Evolutionary conservation across 2,888 invertebrate species (phyloP).

Genomic region (Cosmia pyralina): DNA sequence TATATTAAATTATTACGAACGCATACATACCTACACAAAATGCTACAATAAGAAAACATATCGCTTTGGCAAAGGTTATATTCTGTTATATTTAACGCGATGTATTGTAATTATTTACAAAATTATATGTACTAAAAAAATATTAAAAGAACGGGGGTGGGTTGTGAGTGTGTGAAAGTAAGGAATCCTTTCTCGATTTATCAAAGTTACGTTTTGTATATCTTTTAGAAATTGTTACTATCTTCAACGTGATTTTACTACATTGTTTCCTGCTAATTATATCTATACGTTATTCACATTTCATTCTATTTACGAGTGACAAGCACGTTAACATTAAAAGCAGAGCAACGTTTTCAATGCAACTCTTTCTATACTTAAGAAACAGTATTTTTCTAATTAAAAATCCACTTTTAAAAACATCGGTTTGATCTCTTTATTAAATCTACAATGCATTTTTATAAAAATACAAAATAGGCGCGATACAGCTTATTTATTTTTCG

Average conservation of each 20-base stretch:
- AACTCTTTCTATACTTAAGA: slow-evolving; percentile 80
- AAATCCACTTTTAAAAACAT: slow-evolving; percentile 69
- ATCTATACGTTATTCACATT: slow-evolving; percentile 64
- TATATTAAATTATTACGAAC: slow-evolving; percentile 75
- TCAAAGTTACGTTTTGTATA: slow-evolving; percentile 70
- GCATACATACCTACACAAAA: slow-evolving; percentile 83
- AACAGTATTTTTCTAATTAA: slow-evolving; percentile 86
- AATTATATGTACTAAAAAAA: slow-evolving; percentile 57
- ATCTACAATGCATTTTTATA: slow-evolving; percentile 77
- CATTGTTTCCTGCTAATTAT: slow-evolving; percentile 55
- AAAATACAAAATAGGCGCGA: slow-evolving; percentile 72
- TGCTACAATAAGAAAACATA: slow-evolving; percentile 89
- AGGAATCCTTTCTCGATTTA: slow-evolving; percentile 68
- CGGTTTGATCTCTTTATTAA: slow-evolving; percentile 73
- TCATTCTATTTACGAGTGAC: slow-evolving; percentile 69
- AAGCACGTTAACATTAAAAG: slow-evolving; percentile 66
- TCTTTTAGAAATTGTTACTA: slow-evolving; percentile 69
- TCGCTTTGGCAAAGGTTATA: slow-evolving; percentile 86
- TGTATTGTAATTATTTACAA: slow-evolving; percentile 80
- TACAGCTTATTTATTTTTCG: slow-evolving; percentile 74
- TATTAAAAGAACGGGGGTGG: slow-evolving; percentile 64
- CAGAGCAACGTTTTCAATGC: slow-evolving; percentile 77
- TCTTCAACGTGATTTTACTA: slow-evolving; percentile 56
- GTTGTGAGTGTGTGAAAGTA: slow-evolving; percentile 67
- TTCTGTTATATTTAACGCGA: slow-evolving; percentile 74